These are phyloP conservation scores for Triplophysa yarkandensis DNA, from an alignment of 2,797 vertebrate species.

Conservation along the genomic window DNA sequence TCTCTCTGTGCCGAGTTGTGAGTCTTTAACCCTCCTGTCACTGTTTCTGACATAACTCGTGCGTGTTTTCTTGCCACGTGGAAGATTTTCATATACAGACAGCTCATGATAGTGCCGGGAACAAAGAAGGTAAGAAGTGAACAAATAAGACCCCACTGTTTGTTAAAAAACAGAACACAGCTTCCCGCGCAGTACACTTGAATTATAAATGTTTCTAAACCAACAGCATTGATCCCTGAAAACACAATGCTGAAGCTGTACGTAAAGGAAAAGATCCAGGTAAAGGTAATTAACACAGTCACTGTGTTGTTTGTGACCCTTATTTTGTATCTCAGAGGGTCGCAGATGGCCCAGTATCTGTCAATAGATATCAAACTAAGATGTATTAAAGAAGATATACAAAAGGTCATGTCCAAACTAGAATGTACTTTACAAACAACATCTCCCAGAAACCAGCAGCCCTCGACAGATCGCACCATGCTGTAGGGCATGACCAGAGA, in stretches of 20 bases:
- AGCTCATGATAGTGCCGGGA: slow-evolving; percentile 56
- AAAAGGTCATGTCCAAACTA: slow-evolving; percentile 56
- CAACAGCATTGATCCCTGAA: slow-evolving; percentile 28
- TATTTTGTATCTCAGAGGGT: slow-evolving; percentile 54
- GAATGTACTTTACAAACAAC: slow-evolving; percentile 58
- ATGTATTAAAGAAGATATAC: slow-evolving; percentile 57
- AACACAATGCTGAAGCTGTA: slow-evolving; percentile 38
- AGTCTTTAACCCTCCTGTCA: background rate
- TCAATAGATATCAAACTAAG: slow-evolving; percentile 59
- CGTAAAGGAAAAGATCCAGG: slow-evolving; percentile 40
- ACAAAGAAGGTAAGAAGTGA: slow-evolving; percentile 48
- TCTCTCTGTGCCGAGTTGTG: slow-evolving; percentile 38
- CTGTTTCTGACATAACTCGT: slow-evolving; percentile 46
- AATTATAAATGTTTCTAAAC: slow-evolving; percentile 19
- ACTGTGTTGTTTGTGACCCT: slow-evolving; percentile 13
- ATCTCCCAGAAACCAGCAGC: slow-evolving; percentile 60
- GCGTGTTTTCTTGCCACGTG: slow-evolving; percentile 52
- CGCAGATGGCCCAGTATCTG: slow-evolving; percentile 57
- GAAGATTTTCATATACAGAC: slow-evolving; percentile 53
- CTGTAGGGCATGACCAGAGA: slow-evolving; percentile 60
- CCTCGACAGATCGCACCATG: slow-evolving; percentile 58
- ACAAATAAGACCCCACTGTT: slow-evolving; percentile 42
- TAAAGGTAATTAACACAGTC: slow-evolving; percentile 27
- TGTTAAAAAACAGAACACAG: slow-evolving; percentile 52
- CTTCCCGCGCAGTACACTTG: slow-evolving; percentile 44